Evolutionary conservation across 37 sponge, comb jelly and placozoan species (phyloP), one percentile per base, ranked within the genome.

Genomic region (Geodia barretti): DNA sequence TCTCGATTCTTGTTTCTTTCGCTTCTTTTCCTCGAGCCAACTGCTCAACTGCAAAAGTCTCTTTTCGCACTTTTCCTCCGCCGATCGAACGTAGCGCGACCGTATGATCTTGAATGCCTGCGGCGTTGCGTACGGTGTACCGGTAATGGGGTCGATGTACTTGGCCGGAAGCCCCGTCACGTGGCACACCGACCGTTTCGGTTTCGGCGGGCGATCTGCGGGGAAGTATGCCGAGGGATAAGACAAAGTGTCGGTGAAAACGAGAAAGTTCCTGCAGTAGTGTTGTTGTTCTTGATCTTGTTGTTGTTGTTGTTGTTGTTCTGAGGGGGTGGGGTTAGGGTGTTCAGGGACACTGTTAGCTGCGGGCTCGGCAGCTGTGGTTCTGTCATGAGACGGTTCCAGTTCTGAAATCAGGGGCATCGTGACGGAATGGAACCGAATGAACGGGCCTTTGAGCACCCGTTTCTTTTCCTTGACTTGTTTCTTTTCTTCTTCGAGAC

Each of bases 111-210:
- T 90, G 79, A 99, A 99, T 20, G 99, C 97, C 58, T 92, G 84
- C 1, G 92, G 81, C 1, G 89, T 94, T 28, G 97, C 87, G 78
- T 99, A 99, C 0, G 99, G 97, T 1, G 84, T 88, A 28, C 79
- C 64, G 0, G 99, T 99, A 5, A 97, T 61, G 8, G 99, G 97
- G 73, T 99, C 99, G 24, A 90, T 82, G 75, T 99, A 99, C 63
- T 86, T 91, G 25, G 99, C 99, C 17, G 94, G 95, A 0, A 94
- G 90, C 9, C 95, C 92, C 37, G 99, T 97, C 0, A 99, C 82
- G 23, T 88, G 90, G 75, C 99, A 99, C 66, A 85, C 82, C 39
- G 30, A 62, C 5, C 62, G 64, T 64, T 73, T 79, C 0, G 86
- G 87, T 4, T 63, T 69, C 26, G 33, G n/a, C 0, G 79, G 73